Evolutionary conservation across 1,140 invertebrate species (phyloP).

Genomic region (Tetragnatha versicolor): DNA sequence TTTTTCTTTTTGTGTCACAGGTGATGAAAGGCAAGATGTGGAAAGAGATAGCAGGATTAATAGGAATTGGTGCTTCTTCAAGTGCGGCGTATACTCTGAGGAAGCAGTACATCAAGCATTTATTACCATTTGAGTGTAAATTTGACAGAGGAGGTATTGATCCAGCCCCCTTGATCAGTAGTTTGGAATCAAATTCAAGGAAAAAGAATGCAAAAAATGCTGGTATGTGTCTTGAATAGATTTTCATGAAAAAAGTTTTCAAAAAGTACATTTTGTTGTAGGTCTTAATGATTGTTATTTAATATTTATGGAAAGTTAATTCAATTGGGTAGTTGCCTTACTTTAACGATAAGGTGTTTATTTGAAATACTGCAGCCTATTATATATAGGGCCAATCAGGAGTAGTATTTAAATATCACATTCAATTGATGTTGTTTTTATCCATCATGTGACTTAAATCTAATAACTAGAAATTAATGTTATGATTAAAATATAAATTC

Average conservation of each 20-base stretch:
- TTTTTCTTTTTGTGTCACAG: conserved; percentile 67
- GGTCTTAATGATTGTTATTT: neutral
- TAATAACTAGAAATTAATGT: too few species aligned
- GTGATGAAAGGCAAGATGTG: conserved; percentile 98
- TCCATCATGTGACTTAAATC: too few species aligned
- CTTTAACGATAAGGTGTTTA: too few species aligned
- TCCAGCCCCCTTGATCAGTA: conserved; percentile 92
- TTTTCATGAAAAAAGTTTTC: neutral
- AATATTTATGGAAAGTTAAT: too few species aligned
- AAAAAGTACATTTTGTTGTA: neutral
- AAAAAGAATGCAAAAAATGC: conserved; percentile 62
- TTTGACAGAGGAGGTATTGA: conserved; percentile 96
- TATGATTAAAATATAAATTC: too few species aligned
- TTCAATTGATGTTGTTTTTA: too few species aligned
- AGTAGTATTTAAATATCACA: too few species aligned
- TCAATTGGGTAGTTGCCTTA: too few species aligned
- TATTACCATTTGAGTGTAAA: conserved; percentile 94
- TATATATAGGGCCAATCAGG: too few species aligned
- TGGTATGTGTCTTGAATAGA: neutral
- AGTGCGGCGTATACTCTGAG: conserved; percentile 95
- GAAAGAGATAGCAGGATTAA: conserved; percentile 93
- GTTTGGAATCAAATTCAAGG: conserved; percentile 68
- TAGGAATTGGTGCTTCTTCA: conserved; percentile 94
- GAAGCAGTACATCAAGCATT: conserved; percentile 97
- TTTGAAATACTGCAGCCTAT: too few species aligned